These are phyloP conservation scores for Gallinago jamesoni DNA, from an alignment of 2,113 vertebrate species.

Conservation along the genomic window DNA sequence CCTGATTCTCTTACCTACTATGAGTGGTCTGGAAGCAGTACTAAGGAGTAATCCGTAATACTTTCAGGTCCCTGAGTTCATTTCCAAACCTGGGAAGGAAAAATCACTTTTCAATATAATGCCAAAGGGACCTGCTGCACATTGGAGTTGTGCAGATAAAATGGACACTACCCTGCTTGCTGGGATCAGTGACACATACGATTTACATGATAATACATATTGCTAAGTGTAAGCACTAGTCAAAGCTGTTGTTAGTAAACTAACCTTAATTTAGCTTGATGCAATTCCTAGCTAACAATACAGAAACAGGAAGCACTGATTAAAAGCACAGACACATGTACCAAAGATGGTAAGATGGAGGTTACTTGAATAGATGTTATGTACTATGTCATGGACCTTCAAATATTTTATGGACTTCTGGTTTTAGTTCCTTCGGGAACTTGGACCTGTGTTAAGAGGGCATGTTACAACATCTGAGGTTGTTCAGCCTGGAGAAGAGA, in stretches of 20 bases:
- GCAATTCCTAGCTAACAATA: neutral
- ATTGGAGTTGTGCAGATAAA: neutral
- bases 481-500: too few species aligned
- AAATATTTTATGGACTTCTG: neutral
- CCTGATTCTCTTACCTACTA: neutral
- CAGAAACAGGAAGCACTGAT: neutral
- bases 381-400: neutral
- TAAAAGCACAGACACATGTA: neutral
- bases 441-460: neutral
- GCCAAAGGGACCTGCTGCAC: neutral
- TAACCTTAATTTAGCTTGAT: neutral
- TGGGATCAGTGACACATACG: neutral
- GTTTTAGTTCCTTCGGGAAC: neutral
- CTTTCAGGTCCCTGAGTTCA: neutral
- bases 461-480: too few species aligned
- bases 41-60: neutral
- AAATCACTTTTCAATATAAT: neutral
- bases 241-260: neutral
- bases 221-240: neutral
- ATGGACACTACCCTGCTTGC: neutral
- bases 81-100: neutral
- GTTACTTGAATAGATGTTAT: neutral
- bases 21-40: neutral
- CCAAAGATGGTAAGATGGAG: neutral
- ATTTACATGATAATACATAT: neutral